phyloP scores from a whole-genome alignment of 2,113 vertebrate species.

The Actenoides hombroni region DNA sequence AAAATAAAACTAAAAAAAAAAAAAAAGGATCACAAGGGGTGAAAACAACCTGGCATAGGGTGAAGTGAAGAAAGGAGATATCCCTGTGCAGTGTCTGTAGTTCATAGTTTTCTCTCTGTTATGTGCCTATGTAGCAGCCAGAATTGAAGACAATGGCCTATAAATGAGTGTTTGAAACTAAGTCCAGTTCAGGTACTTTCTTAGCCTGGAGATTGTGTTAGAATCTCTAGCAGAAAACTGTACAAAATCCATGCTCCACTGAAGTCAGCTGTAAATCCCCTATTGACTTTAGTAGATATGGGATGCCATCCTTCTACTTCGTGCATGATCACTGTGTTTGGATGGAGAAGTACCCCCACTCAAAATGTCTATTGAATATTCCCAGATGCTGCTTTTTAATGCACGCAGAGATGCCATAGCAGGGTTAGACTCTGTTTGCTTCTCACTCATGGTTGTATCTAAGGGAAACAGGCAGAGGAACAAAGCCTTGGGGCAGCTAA shows the following conservation, averaged over 20 bases:
- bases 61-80: not conserved
- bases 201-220: not conserved
- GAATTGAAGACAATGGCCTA: not conserved
- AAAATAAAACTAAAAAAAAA: not conserved
- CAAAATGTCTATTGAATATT: not conserved
- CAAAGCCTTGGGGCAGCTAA: not conserved
- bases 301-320: not conserved
- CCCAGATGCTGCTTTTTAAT: not conserved
- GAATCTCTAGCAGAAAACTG: not conserved
- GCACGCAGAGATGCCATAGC: rapidly evolving
- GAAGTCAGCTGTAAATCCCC: not conserved
- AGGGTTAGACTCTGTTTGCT: not conserved
- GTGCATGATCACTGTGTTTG: not conserved
- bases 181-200: not conserved
- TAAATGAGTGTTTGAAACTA: not conserved
- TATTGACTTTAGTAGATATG: not conserved
- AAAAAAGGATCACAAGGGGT: not conserved
- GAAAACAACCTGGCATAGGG: not conserved
- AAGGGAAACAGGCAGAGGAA: not conserved
- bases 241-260: not conserved
- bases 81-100: not conserved
- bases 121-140: too few relatives aligned
- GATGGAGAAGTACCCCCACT: not conserved
- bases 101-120: not conserved
- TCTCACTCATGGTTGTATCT: not conserved